Evolutionary conservation across 1,140 invertebrate genomes (phyloP).

Genomic region (Aculops lycopersici): DNA sequence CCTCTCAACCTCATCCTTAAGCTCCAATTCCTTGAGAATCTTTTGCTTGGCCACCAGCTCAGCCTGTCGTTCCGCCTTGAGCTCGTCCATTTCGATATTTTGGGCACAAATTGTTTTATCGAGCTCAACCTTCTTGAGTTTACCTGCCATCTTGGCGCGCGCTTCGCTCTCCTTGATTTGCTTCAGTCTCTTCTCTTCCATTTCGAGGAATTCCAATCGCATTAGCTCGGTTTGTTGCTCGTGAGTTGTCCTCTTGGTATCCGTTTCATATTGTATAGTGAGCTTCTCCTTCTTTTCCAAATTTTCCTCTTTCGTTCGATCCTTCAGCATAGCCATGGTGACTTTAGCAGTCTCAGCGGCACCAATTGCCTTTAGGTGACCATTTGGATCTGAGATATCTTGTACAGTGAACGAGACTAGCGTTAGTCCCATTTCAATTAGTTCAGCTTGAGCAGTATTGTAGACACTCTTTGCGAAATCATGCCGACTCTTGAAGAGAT

Average conservation of each 20-base stretch:
- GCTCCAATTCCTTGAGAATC: constrained; percentile 14
- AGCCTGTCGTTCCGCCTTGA: constrained; percentile 20
- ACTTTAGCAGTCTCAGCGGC: constrained; percentile 87
- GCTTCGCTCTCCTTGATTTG: neutral
- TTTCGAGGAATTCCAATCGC: too few species aligned
- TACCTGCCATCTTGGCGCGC: neutral
- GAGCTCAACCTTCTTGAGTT: too few species aligned
- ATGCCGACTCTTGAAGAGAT: constrained; percentile 93
- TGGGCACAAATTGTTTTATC: too few species aligned
- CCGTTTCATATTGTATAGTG: neutral
- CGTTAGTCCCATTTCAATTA: constrained; percentile 91
- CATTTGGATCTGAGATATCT: constrained; percentile 89
- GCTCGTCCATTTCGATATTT: constrained; percentile 16
- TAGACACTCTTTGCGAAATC: constrained; percentile 93
- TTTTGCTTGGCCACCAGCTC: constrained; percentile 15
- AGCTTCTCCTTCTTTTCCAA: constrained; percentile 18
- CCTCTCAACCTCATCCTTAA: constrained; percentile 18
- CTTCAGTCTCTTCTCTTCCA: neutral
- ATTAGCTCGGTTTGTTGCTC: neutral
- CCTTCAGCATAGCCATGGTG: too few species aligned
- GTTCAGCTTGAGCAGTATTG: constrained; percentile 59
- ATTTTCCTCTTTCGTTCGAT: too few species aligned
- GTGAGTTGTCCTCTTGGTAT: neutral
- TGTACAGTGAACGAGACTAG: constrained; percentile 91
- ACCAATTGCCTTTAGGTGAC: constrained; percentile 69